Conservation (phyloP, 2,113 vertebrate genomes). For the Trematocara stigmaticum region DNA sequence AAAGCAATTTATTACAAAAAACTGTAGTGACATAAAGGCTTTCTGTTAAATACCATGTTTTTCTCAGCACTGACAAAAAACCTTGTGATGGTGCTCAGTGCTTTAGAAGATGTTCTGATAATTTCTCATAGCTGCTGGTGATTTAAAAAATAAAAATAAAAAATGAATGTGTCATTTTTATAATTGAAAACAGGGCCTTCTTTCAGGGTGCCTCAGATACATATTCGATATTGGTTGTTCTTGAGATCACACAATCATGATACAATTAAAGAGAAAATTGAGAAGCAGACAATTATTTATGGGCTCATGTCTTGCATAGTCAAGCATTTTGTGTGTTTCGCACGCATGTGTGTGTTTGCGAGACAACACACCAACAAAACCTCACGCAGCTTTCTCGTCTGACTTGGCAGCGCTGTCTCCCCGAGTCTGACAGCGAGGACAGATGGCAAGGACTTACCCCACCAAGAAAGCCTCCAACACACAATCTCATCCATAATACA, state of each 20-base stretch:
- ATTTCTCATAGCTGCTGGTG: neutral
- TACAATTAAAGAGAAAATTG: neutral
- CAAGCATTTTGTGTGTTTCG: neutral
- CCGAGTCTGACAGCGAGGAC: slow-evolving; percentile 50
- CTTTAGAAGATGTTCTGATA: neutral
- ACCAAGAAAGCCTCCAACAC: slow-evolving; percentile 28
- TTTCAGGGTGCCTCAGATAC: neutral
- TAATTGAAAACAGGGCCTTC: neutral
- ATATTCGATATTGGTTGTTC: neutral
- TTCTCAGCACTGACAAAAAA: neutral
- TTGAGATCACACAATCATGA: neutral
- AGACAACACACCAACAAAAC: neutral
- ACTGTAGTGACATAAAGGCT: neutral
- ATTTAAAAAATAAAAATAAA: neutral
- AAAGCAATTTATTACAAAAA: neutral
- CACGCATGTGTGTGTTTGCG: neutral
- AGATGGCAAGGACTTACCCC: slow-evolving; percentile 72
- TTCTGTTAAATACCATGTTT: neutral
- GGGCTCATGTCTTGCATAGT: neutral
- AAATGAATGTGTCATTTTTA: neutral
- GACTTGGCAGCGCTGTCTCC: slow-evolving; percentile 46
- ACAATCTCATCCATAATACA: neutral
- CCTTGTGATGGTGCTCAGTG: neutral
- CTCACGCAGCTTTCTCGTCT: slow-evolving; percentile 34
- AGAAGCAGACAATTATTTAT: neutral